Evolutionary conservation across 2,888 invertebrate genomes (phyloP).

Genomic region (Furcula furcula): DNA sequence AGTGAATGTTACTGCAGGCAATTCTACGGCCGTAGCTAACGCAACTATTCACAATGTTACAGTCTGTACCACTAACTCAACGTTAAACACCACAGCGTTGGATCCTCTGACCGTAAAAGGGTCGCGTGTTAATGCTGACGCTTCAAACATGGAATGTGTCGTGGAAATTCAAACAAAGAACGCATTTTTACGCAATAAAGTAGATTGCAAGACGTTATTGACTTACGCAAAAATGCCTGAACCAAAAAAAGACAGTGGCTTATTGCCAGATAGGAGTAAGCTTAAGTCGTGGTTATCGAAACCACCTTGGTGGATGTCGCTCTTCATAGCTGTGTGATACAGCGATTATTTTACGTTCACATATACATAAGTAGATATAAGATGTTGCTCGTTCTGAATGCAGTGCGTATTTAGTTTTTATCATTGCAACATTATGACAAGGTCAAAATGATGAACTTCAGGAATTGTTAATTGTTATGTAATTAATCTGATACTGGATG

Average conservation of each 20-base stretch:
- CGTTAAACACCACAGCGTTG: constrained; percentile 25
- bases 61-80: constrained; percentile 37
- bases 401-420: too few relatives aligned
- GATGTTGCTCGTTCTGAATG: too few relatives aligned
- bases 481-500: too few relatives aligned
- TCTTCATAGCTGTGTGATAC: constrained; percentile 59
- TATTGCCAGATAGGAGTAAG: constrained; percentile 52
- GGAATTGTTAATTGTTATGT: too few relatives aligned
- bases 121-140: constrained; percentile 36
- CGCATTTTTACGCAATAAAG: constrained; percentile 39
- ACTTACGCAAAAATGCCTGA: constrained; percentile 59
- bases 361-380: too few relatives aligned
- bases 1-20: constrained; percentile 6
- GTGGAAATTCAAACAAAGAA: constrained; percentile 58
- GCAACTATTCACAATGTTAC: constrained; percentile 37
- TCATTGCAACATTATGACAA: too few relatives aligned
- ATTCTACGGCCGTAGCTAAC: constrained; percentile 20
- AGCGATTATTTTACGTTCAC: neutral
- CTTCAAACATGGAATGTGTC: constrained; percentile 48
- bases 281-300: constrained; percentile 59
- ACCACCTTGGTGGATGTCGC: constrained; percentile 72
- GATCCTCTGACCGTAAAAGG: constrained; percentile 61
- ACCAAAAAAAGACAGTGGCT: constrained; percentile 40
- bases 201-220: constrained; percentile 56
- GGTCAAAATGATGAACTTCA: too few relatives aligned